Evolutionary conservation across 2,113 vertebrate species (phyloP), one percentile per base, ranked within the genome.

Genomic region (Setophaga petechia): DNA sequence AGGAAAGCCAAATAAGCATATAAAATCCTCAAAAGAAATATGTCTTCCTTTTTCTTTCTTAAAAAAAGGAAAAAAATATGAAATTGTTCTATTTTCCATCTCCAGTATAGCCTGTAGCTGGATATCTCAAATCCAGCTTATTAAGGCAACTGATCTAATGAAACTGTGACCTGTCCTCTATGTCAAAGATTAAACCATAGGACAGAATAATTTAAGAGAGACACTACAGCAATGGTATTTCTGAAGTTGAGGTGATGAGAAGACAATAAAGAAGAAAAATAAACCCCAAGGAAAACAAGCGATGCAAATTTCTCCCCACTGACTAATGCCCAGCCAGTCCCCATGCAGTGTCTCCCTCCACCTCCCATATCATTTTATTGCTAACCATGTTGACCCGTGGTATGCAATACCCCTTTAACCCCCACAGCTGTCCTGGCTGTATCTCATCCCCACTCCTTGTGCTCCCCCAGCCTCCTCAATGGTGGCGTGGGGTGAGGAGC

Each of bases 401-500:
- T 10, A 5, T 43, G 5, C 41, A 22, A 35, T 10, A n/a, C 14
- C 15, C 6, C 47, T 35, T 55, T 3, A 31, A 8, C 30, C 22
- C 18, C 12, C 21, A 15, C 30, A 39, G 51, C 31, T 71, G 5
- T 59, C 23, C 39, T 17, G 10, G 10, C 6, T 23, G 6, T 12
- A 20, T 31, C 27, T 37, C n/a, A 33, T 28, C 41, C 47, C 28
- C 57, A 0, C 6, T 58, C 2, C 15, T 23, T 58, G 12, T 47
- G 19, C 10, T 17, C 6, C 4, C 9, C 9, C 31, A 49, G 39
- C 17, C 51, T 61, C 2, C n/a, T 52, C 1, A 1, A 39, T 44
- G 20, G 0, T 15, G 20, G 7, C 0, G 0, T 37, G 25, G 14
- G 4, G 7, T 8, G 39, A 65, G 39, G 2, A 65, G 11, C 5